Base-by-base conservation (phyloP, 2,888 invertebrate genomes). In the Epirrhoe tristata region DNA sequence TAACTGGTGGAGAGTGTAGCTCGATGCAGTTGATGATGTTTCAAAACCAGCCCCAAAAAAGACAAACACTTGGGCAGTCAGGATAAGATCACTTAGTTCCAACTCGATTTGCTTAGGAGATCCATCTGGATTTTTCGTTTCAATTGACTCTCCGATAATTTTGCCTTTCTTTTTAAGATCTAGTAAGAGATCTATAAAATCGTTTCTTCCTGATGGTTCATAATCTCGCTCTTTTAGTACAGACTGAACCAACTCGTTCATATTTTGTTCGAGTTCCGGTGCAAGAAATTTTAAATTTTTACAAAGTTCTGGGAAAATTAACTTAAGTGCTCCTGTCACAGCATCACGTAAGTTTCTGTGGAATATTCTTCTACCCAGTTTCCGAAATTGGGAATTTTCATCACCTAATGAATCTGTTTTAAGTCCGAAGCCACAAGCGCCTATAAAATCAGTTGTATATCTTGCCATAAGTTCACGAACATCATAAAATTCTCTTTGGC, bases 21-120 rank as follows among this genome's bases (percentile, higher is more conserved):
- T 85, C 4, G 86, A 82, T 3, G 85, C 81, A 1, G 86, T 82
- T 0, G 87, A 85, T 0, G 86, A 86, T 0, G 87, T 87, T 66
- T 88, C 88, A 17, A 87, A 85, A 2, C 86, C 87, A 24, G 87
- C 86, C 4, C 79, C 84, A 53, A 86, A 87, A 70, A 87, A 87
- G 1, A 86, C 75, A 53, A 85, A 84, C 5, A 83, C 81, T 60
- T 86, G 86, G 1, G 85, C 84, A 1, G 80, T 80, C 17, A 86
- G 76, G n/a, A 83, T 58, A 36, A 77, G 61, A 1, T 84, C 81
- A 8, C 80, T 81, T 56, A 86, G 62, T 63, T 84, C 83, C n/a
- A 84, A 17, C 3, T 74, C 72, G 1, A 69, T 74, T 5, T 66
- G 63, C 48, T 77, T 80, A 0, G 85, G 80, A 5, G 75, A 74